Evolutionary conservation across 2,888 invertebrate genomes (phyloP), one percentile per base, ranked within the genome.

Genomic region (Aphidius colemani): DNA sequence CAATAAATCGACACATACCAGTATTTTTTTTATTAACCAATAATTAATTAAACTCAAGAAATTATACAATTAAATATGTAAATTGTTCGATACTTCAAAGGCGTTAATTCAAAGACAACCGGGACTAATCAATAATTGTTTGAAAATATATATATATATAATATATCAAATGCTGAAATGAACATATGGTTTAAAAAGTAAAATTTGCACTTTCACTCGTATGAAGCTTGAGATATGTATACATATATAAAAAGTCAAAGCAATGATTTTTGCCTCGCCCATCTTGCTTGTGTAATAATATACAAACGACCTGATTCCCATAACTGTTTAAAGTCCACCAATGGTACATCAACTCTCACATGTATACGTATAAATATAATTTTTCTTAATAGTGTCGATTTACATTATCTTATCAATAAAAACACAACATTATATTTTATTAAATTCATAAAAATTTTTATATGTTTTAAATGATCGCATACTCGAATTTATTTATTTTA

Each of bases 261-360:
- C 43, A 41, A 39, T 59, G 11, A 13, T 39, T 8, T 64, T 68
- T 65, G 75, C 77, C 78, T 78, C 78, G 77, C 78, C 78, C 76
- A 77, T 72, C 71, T 67, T 65, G 63, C 69, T 78, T 77, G 73
- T 72, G 74, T 70, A 77, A 76, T 70, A 53, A 63, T 69, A 66
- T 61, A 64, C 69, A 67, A 65, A 69, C 75, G 76, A 75, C 78
- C 77, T 75, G 74, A 72, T 78, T 78, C 78, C 77, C 78, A 78
- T 78, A 77, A 78, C 74, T 70, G 74, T 72, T 69, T 70, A 71
- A 69, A 69, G 68, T 65, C 66, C 69, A 64, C 58, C 39, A 63
- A 55, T 59, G 63, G 69, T 67, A 58, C 69, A 72, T 74, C 72
- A 65, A 67, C 30, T 30, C 30, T 30, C 30, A 30, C 30, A 18